Evolutionary conservation across 2,113 vertebrate species (phyloP).

Genomic region (Hippocampus zosterae): DNA sequence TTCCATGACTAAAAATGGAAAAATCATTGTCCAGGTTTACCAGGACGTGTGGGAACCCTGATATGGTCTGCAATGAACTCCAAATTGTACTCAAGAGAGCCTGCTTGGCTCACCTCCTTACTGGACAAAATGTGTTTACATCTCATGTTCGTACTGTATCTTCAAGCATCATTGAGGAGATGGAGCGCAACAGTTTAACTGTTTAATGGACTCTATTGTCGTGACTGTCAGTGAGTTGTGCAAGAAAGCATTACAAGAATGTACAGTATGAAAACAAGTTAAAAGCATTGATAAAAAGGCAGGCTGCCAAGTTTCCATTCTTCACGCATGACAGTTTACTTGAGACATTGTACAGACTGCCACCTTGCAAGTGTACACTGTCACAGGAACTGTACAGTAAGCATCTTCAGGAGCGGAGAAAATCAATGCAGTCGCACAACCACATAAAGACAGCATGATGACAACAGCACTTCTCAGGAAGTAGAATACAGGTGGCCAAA

Average conservation of each 20-base stretch:
- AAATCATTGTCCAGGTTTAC: no score
- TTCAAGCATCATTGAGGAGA: slow-evolving; percentile 77
- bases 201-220: not conserved
- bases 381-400: slow-evolving; percentile 50
- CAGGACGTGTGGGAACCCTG: no score
- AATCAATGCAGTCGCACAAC: slow-evolving; percentile 1
- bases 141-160: slow-evolving; percentile 35
- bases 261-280: slow-evolving; percentile 22
- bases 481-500: not conserved
- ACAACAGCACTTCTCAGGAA: not conserved
- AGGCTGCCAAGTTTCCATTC: slow-evolving; percentile 70
- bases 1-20: not conserved
- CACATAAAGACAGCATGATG: not conserved
- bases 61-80: slow-evolving; percentile 69
- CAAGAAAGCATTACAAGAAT: slow-evolving; percentile 15
- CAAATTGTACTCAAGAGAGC: slow-evolving; percentile 57
- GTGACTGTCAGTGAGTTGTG: not conserved
- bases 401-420: slow-evolving; percentile 39
- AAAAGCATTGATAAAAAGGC: slow-evolving; percentile 52
- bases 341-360: slow-evolving; percentile 51
- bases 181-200: slow-evolving; percentile 21
- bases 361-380: slow-evolving; percentile 64
- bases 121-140: slow-evolving; percentile 72
- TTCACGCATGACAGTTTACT: slow-evolving; percentile 71
- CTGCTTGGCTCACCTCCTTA: slow-evolving; percentile 69